These are phyloP conservation scores for Aplocera efformata DNA, from an alignment of 2,888 invertebrate species.

Conservation along the genomic window DNA sequence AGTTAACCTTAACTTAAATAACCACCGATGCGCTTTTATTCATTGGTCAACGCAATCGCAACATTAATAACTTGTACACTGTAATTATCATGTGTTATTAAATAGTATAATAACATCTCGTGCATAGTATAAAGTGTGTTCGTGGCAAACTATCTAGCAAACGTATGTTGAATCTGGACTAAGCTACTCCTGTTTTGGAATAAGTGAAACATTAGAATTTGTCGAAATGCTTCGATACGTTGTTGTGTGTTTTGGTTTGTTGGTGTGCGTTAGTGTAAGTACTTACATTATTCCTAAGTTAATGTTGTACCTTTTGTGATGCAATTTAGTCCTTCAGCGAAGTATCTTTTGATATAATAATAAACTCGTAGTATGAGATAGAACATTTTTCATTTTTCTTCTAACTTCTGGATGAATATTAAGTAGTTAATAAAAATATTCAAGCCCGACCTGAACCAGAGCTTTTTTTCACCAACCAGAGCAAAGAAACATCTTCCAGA, in stretches of 20 bases:
- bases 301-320: too few species aligned
- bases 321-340: too few species aligned
- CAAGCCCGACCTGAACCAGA: too few species aligned
- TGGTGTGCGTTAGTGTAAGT: slow-evolving; percentile 16
- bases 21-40: too few species aligned
- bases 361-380: too few species aligned
- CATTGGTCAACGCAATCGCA: neutral
- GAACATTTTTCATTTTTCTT: too few species aligned
- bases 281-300: neutral
- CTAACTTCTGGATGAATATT: too few species aligned
- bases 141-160: neutral
- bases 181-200: neutral
- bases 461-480: too few species aligned
- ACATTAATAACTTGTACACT: neutral
- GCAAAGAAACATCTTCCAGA: too few species aligned
- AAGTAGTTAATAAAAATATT: too few species aligned
- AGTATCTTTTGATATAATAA: too few species aligned
- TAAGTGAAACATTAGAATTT: neutral
- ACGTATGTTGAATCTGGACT: neutral
- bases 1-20: too few species aligned
- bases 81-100: neutral
- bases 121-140: slow-evolving; percentile 6
- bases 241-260: slow-evolving; percentile 8
- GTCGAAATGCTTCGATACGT: slow-evolving; percentile 15
- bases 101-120: slow-evolving; percentile 5